phyloP scores from a whole-genome alignment of 1,140 invertebrate genomes.

The Drosophila kepulauana region DNA sequence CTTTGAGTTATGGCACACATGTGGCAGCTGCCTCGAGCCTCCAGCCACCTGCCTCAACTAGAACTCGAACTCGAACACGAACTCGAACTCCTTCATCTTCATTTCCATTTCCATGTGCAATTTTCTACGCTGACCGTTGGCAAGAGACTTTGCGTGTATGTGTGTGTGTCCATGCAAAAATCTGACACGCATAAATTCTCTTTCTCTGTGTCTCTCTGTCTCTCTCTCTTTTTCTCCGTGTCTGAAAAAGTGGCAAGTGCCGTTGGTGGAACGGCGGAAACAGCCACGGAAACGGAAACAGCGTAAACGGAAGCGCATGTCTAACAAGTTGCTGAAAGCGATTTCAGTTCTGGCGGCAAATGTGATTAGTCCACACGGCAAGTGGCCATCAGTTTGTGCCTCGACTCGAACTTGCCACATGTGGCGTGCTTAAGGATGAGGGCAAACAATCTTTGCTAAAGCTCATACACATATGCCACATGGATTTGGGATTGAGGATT shows the following conservation, averaged over 20 bases:
- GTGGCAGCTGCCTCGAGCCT: constrained; percentile 44
- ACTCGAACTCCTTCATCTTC: background rate
- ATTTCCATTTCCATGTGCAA: background rate
- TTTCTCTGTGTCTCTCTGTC: background rate
- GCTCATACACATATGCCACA: constrained; percentile 17
- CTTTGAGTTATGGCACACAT: constrained; percentile 77
- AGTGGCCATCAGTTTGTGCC: constrained; percentile 33
- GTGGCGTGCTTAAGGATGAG: no score
- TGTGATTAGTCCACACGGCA: constrained; percentile 51
- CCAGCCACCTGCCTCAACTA: background rate
- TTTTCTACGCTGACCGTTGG: constrained; percentile 12
- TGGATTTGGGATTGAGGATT: constrained; percentile 28
- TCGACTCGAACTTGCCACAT: constrained; percentile 9
- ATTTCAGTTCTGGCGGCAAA: constrained; percentile 39
- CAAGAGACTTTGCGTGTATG: constrained; percentile 24
- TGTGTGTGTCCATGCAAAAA: constrained; percentile 73
- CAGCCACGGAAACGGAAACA: constrained; percentile 70
- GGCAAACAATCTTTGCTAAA: background rate
- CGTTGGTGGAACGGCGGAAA: constrained; percentile 42
- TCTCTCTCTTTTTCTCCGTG: background rate
- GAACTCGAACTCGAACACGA: background rate
- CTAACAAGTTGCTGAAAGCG: constrained; percentile 76
- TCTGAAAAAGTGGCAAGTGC: constrained; percentile 4
- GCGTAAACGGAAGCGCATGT: constrained; percentile 75
- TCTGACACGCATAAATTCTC: constrained; percentile 76